Base-by-base conservation (phyloP, 1,140 invertebrate species). In the Pollicipes pollicipes region DNA sequence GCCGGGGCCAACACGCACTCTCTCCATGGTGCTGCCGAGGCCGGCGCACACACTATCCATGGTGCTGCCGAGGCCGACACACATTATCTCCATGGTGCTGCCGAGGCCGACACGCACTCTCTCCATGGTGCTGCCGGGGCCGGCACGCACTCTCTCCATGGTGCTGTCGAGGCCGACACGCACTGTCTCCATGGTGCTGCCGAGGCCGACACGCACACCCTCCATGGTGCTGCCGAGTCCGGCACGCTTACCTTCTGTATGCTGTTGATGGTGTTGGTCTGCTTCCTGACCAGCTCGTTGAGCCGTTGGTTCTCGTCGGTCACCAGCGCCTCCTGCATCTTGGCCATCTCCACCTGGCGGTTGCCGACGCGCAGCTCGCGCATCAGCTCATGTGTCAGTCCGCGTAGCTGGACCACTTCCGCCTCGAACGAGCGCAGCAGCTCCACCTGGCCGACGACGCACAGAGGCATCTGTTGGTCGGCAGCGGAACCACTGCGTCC, bases 311-410 rank as follows among this genome's bases (percentile, higher is more conserved):
- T 68, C 45, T 73, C 73, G 58, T 73, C 73, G 32, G 70, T 70
- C 26, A 71, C 31, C 26, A 73, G 66, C 66, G 68, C 70, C 73
- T 86, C 85, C 70, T 80, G 81, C 69, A 79, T 76, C 74, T 83
- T 81, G 72, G 85, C 81, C 73, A 83, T 81, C 72, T 84, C 85
- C 68, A 84, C 81, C 74, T 85, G 82, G 63, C 84, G 78, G 45
- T 80, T 78, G 6, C 85, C 80, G n/a, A 80, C 78, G 70, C 82
- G 76, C 63, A 87, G 79, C 24, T 83, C 81, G 72, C 81, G 79
- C 74, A 84, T 81, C 75, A 86, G 85, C 73, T 87, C 85, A 71
- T 79, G 77, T 29, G 83, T 85, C 28, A 85, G 76, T 35, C 82
- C 83, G 70, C 84, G 78, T 1, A 87, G 77, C 73, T 85, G 82